Evolutionary conservation across 2,113 vertebrate species (phyloP).

Genomic region (Eleginops maclovinus): DNA sequence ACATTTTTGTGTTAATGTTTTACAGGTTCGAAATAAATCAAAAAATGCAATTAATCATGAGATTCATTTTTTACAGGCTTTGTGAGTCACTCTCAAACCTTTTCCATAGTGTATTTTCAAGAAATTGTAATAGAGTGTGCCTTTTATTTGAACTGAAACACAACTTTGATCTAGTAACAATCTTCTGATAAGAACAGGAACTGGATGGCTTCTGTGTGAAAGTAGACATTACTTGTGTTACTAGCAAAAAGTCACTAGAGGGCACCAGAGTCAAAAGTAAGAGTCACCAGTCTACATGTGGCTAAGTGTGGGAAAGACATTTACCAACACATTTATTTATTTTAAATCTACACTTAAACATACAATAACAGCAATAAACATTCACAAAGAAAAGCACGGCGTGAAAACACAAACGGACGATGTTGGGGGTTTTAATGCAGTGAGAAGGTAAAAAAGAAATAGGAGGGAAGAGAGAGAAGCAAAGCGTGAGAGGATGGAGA

Average conservation of each 20-base stretch:
- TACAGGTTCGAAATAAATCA: no score
- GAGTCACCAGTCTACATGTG: neutral
- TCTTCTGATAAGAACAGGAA: neutral
- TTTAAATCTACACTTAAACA: neutral
- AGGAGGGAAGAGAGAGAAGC: neutral
- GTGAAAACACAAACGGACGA: neutral
- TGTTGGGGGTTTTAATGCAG: neutral
- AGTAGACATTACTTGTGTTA: conserved; percentile 3
- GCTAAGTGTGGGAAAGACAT: neutral
- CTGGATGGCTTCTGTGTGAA: neutral
- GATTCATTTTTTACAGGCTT: no score
- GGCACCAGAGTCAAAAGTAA: conserved; percentile 46
- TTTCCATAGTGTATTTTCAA: neutral
- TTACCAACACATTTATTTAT: no score
- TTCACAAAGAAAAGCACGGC: neutral
- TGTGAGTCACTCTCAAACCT: neutral
- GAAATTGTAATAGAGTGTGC: neutral
- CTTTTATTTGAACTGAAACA: neutral
- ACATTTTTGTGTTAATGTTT: no score
- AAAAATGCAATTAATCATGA: no score
- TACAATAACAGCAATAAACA: neutral
- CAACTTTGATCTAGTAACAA: neutral
- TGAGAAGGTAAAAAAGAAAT: neutral
- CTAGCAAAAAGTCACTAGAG: conserved; percentile 46
- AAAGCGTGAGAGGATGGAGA: neutral